Evolutionary conservation across 1,140 invertebrate genomes (phyloP).

Genomic region (Matsumurasca onukii): DNA sequence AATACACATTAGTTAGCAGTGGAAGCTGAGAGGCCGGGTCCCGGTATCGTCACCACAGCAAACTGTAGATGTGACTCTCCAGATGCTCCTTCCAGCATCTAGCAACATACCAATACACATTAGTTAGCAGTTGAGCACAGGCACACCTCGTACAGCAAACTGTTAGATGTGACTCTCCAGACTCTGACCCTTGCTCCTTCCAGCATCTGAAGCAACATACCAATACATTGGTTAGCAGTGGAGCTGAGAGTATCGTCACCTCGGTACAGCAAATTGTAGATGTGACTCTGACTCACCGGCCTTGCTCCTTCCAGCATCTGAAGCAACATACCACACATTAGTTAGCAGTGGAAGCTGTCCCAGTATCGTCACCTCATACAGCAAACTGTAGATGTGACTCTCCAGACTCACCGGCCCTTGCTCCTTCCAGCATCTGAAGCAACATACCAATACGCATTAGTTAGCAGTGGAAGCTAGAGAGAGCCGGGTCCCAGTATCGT

Average conservation of each 20-base stretch:
- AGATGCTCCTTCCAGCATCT: slow-evolving; percentile 59
- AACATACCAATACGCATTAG: too few species aligned
- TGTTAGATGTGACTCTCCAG: too few species aligned
- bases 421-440: slow-evolving; percentile 42
- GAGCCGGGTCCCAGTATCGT: too few species aligned
- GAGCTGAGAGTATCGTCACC: slow-evolving; percentile 81
- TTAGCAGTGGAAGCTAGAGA: too few species aligned
- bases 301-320: slow-evolving; percentile 41
- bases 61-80: slow-evolving; percentile 93
- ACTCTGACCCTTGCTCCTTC: slow-evolving; percentile 48
- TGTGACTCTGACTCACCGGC: slow-evolving; percentile 80
- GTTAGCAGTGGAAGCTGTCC: slow-evolving; percentile 75
- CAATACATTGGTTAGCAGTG: slow-evolving; percentile 69
- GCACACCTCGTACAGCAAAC: too few species aligned
- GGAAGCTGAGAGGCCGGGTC: slow-evolving; percentile 84
- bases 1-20: slow-evolving; percentile 66
- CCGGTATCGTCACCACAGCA: slow-evolving; percentile 89
- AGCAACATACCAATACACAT: too few species aligned
- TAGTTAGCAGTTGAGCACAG: too few species aligned
- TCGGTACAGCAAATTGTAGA: slow-evolving; percentile 96
- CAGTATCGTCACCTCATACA: slow-evolving; percentile 93
- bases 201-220: too few species aligned
- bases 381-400: slow-evolving; percentile 91
- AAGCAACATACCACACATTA: too few species aligned
- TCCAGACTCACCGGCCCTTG: slow-evolving; percentile 71